Percentiles rank a stretch among this genome's conserved stretches.
Conservation (phyloP, 1,140 invertebrate genomes). For the Papilio glaucus region DNA sequence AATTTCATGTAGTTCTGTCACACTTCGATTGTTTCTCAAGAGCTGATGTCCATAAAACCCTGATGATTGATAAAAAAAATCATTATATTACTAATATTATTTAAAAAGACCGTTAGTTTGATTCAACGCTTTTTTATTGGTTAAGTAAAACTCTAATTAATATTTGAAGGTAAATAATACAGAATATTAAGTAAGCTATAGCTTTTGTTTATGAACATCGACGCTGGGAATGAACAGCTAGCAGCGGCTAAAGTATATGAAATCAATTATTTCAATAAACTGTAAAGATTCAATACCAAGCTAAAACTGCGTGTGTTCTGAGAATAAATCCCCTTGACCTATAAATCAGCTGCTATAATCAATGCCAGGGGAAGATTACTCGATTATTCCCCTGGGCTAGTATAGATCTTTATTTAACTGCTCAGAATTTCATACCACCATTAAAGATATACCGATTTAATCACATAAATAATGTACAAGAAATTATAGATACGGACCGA, state of each 20-base stretch:
- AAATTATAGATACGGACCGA: neutral
- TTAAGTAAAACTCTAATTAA: no score
- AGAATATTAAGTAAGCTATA: no score
- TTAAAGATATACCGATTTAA: neutral
- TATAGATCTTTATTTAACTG: neutral
- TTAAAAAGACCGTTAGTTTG: no score
- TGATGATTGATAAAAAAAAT: no score
- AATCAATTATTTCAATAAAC: neutral
- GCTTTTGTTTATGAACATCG: no score
- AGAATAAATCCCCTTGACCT: neutral
- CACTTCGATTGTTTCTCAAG: no score
- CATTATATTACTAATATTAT: no score
- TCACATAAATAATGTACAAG: neutral
- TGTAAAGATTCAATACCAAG: neutral
- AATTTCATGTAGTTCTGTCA: no score
- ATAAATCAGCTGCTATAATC: slow-evolving; percentile 6
- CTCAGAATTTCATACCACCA: neutral
- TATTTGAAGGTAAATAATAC: no score
- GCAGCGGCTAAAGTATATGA: neutral
- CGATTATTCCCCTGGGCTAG: neutral
- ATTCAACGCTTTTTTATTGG: no score
- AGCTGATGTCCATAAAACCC: no score
- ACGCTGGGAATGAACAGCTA: no score
- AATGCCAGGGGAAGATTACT: neutral
- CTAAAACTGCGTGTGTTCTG: neutral